Evolutionary conservation across 2,888 invertebrate species (phyloP).

Genomic region (Podotricha telesiphe): DNA sequence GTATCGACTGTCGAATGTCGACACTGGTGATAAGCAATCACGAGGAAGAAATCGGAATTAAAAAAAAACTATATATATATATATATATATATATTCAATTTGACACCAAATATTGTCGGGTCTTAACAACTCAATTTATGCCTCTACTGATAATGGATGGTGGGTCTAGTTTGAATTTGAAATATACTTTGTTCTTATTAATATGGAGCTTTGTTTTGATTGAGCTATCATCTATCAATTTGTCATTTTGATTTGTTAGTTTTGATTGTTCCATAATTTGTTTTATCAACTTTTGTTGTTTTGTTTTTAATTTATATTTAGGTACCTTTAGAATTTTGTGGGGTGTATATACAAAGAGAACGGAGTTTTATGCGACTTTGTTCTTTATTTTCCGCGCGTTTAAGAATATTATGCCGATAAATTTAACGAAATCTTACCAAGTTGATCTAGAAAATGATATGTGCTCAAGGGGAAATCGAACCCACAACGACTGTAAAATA

Average conservation of each 20-base stretch:
- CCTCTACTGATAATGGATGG: background rate
- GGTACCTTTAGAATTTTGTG: background rate
- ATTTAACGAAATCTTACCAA: background rate
- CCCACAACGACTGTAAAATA: background rate
- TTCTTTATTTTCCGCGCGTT: background rate
- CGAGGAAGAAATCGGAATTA: conserved; percentile 36
- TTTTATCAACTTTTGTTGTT: background rate
- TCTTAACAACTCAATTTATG: conserved; percentile 10
- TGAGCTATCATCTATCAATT: background rate
- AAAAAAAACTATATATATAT: conserved; percentile 17
- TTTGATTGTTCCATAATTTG: background rate
- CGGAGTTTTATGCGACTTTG: background rate
- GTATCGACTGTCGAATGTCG: conserved; percentile 41
- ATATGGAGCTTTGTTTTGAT: background rate
- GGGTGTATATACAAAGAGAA: background rate
- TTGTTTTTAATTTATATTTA: too few relatives aligned
- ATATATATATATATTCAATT: too few relatives aligned
- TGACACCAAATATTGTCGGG: background rate
- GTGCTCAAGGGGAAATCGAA: background rate
- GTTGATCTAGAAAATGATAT: background rate
- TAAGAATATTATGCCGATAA: background rate
- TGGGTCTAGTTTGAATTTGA: background rate
- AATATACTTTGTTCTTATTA: background rate
- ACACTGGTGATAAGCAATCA: conserved; percentile 41
- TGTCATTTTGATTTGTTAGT: conserved; percentile 2